phyloP scores from a whole-genome alignment of 2,888 invertebrate genomes.

The Drosophila quinaria region DNA sequence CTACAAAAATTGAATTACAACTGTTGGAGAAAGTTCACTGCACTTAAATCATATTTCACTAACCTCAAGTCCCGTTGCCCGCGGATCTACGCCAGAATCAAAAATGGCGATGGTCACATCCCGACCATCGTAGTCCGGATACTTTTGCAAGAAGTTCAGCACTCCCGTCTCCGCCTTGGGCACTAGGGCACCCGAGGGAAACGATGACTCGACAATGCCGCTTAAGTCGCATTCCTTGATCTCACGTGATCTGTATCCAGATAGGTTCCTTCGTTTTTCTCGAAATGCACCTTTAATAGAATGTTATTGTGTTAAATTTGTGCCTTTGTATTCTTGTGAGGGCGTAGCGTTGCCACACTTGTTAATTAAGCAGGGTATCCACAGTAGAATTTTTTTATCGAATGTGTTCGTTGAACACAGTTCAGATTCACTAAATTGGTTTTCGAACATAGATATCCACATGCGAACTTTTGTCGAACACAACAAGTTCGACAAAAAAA shows the following conservation, averaged over 20 bases:
- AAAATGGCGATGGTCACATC: constrained; percentile 97
- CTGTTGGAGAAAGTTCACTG: background rate
- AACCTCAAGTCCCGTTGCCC: constrained; percentile 96
- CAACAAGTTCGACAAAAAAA: too few relatives aligned
- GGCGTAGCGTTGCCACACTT: constrained; percentile 38
- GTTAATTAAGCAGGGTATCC: too few relatives aligned
- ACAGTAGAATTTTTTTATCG: too few relatives aligned
- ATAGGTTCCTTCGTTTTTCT: constrained; percentile 29
- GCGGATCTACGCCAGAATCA: constrained; percentile 99
- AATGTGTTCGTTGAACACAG: too few relatives aligned
- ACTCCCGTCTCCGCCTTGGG: constrained; percentile 98
- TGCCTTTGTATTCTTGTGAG: constrained; percentile 30
- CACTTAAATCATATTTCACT: background rate
- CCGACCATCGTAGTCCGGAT: constrained; percentile 96
- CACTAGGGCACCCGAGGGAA: constrained; percentile 92
- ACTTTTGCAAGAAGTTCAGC: constrained; percentile 93
- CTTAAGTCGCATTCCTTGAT: constrained; percentile 66
- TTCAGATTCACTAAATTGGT: too few relatives aligned
- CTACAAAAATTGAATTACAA: constrained; percentile 86
- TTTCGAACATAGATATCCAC: too few relatives aligned
- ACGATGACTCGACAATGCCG: constrained; percentile 88
- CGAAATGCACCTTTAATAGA: constrained; percentile 51
- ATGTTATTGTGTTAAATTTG: constrained; percentile 58
- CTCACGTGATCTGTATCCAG: constrained; percentile 19
- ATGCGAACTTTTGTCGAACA: too few relatives aligned